Evolutionary conservation across 2,797 vertebrate genomes (phyloP).

Genomic region (Myotis findleyi): DNA sequence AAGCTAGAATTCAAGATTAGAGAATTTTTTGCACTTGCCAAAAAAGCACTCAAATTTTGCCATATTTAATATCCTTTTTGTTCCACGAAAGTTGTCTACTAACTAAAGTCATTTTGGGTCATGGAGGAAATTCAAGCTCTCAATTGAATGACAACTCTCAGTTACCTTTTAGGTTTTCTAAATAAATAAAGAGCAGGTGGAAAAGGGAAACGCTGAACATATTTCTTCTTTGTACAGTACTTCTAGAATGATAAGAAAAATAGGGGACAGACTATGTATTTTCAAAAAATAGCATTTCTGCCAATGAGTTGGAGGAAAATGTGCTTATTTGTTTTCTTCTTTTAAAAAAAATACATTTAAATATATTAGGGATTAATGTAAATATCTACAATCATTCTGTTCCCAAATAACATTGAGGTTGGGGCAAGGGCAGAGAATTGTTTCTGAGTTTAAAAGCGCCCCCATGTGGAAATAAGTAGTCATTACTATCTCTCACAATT

Average conservation of each 20-base stretch:
- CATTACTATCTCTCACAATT: slow-evolving; percentile 29
- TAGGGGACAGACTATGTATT: background rate
- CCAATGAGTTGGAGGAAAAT: background rate
- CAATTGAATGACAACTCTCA: background rate
- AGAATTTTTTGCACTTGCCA: slow-evolving; percentile 32
- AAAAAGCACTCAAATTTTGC: slow-evolving; percentile 54
- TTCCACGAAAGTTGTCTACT: slow-evolving; percentile 26
- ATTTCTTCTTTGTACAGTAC: background rate
- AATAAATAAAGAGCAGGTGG: background rate
- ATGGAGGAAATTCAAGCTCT: background rate
- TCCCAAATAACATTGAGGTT: background rate
- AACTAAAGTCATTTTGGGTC: background rate
- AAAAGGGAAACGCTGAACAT: background rate
- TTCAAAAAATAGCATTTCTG: slow-evolving; percentile 32
- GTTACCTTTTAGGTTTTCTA: slow-evolving; percentile 48
- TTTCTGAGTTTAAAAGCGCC: slow-evolving; percentile 79
- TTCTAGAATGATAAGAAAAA: background rate
- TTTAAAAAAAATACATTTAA: background rate
- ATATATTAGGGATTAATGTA: background rate
- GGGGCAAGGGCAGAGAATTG: background rate
- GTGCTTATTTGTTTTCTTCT: background rate
- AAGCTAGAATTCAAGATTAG: background rate
- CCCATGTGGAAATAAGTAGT: slow-evolving; percentile 73
- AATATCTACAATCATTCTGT: background rate
- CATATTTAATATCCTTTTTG: background rate